These are phyloP conservation scores for Urocitellus parryii DNA, from an alignment of 2,113 vertebrate species.

Conservation along the genomic window DNA sequence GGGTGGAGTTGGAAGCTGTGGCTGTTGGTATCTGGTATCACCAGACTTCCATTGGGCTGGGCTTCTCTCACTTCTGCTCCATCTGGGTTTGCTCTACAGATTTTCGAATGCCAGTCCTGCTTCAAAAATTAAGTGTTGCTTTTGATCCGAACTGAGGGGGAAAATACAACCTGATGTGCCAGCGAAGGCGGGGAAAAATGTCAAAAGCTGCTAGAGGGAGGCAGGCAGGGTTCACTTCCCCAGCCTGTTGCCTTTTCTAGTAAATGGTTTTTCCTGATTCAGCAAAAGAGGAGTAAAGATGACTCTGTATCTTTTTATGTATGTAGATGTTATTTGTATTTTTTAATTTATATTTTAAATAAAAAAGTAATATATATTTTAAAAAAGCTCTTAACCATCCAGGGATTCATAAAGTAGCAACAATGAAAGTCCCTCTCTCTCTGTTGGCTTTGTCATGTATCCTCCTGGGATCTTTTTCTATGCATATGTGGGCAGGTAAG, in stretches of 20 bases:
- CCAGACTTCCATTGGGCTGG: background rate
- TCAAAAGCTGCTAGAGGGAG: too few species aligned
- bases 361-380: background rate
- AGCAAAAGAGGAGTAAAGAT: background rate
- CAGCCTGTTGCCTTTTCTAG: background rate
- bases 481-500: background rate
- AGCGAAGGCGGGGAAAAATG: background rate
- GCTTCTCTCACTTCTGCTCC: background rate
- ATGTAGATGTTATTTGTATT: background rate
- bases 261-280: constrained; percentile 10
- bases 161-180: background rate
- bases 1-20: background rate
- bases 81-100: background rate
- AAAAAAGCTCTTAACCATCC: background rate
- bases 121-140: constrained; percentile 31
- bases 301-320: background rate
- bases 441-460: background rate
- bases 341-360: background rate
- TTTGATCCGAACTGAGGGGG: background rate
- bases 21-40: background rate
- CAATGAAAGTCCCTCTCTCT: background rate
- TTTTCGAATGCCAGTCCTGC: background rate
- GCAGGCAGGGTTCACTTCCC: background rate
- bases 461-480: background rate
- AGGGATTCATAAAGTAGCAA: background rate